Evolutionary conservation across 1,140 invertebrate species (phyloP).

Genomic region (Oncopodura yosiiana): DNA sequence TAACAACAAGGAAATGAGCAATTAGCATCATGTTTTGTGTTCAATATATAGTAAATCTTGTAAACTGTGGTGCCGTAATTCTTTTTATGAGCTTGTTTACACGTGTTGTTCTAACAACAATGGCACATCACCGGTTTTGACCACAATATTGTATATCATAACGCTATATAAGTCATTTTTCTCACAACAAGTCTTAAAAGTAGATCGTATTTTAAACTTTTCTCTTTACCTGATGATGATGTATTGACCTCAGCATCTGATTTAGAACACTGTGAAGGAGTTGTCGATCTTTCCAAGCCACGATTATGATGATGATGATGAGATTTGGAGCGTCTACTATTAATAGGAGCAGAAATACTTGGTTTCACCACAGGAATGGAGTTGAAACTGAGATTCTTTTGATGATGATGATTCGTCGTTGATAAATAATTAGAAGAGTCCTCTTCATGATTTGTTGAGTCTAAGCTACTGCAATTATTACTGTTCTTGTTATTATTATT

Average conservation of each 20-base stretch:
- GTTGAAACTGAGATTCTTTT: slow-evolving; percentile 19
- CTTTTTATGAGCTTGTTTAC: too few species aligned
- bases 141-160: too few species aligned
- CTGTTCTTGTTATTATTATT: neutral
- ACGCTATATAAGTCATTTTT: too few species aligned
- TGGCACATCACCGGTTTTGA: too few species aligned
- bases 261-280: slow-evolving; percentile 3
- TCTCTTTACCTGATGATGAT: slow-evolving; percentile 20
- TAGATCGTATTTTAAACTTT: too few species aligned
- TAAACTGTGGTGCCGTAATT: too few species aligned
- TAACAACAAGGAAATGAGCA: too few species aligned
- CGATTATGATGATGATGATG: slow-evolving; percentile 17
- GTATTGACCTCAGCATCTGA: slow-evolving; percentile 29
- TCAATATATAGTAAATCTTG: too few species aligned
- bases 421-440: neutral
- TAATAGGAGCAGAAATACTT: slow-evolving; percentile 32
- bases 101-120: too few species aligned
- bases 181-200: too few species aligned
- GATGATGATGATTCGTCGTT: slow-evolving; percentile 13
- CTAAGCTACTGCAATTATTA: slow-evolving; percentile 7
- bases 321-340: slow-evolving; percentile 20
- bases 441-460: slow-evolving; percentile 4
- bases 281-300: neutral
- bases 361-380: slow-evolving; percentile 31
- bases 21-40: too few species aligned